Percentiles rank a stretch among this genome's conserved stretches.
These are phyloP conservation scores for Macropodus opercularis DNA, from an alignment of 2,797 vertebrate species.

Conservation along the genomic window DNA sequence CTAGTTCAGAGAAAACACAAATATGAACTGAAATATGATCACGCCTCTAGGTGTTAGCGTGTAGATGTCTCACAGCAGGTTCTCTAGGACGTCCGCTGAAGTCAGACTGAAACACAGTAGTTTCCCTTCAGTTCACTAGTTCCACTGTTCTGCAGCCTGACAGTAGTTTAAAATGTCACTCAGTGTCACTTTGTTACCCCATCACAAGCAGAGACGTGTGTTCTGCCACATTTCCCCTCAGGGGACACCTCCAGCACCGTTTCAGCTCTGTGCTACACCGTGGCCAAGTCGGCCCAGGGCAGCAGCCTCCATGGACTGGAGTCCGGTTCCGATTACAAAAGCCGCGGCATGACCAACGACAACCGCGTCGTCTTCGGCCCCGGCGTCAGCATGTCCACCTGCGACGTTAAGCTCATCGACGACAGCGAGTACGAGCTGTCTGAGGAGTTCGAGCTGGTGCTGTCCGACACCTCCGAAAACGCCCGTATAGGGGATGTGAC, in stretches of 20 bases:
- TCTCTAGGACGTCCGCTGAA: too few species aligned
- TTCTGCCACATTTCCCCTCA: background rate
- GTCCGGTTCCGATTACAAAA: conserved; percentile 95
- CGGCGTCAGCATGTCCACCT: conserved; percentile 87
- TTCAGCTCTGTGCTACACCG: conserved; percentile 92
- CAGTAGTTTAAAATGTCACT: too few species aligned
- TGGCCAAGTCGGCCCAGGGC: conserved; percentile 89
- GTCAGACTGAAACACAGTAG: too few species aligned
- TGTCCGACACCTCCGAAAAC: conserved; percentile 88
- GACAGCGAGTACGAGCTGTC: conserved; percentile 98
- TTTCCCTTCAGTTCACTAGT: too few species aligned
- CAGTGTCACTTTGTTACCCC: too few species aligned
- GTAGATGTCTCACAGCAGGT: too few species aligned
- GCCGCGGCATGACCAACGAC: conserved; percentile 83
- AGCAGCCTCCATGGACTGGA: conserved; percentile 89
- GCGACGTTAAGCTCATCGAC: conserved; percentile 90
- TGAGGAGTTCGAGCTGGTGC: conserved; percentile 92
- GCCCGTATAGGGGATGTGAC: conserved; percentile 84
- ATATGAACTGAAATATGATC: too few species aligned
- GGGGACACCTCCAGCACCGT: conserved; percentile 91
- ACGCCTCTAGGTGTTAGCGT: too few species aligned
- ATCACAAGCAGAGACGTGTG: too few species aligned
- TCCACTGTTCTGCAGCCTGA: too few species aligned
- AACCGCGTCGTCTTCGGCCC: conserved; percentile 89
- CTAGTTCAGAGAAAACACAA: too few species aligned